Evolutionary conservation across 2,797 vertebrate species (phyloP).

Genomic region (Clarias pachynema): DNA sequence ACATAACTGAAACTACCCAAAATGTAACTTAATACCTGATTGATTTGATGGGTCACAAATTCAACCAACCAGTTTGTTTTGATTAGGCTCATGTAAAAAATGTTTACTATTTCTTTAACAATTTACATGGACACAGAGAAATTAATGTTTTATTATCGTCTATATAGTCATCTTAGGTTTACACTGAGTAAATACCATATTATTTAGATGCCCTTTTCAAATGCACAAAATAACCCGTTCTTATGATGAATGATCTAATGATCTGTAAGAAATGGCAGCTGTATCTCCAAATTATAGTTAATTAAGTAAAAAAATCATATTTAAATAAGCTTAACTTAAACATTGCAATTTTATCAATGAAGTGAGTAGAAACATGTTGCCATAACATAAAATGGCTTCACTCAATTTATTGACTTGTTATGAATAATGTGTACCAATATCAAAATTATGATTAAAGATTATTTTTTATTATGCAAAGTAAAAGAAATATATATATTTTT

Average conservation of each 20-base stretch:
- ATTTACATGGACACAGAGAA: neutral
- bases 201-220: neutral
- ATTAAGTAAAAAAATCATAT: neutral
- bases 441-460: neutral
- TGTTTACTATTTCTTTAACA: slow-evolving; percentile 28
- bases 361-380: neutral
- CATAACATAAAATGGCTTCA: neutral
- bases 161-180: slow-evolving; percentile 1
- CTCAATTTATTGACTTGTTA: neutral
- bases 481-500: neutral
- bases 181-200: slow-evolving; percentile 16
- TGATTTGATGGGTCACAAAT: neutral
- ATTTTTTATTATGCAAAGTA: neutral
- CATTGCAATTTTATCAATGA: neutral
- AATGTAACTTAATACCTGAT: no score
- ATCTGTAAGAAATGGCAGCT: slow-evolving; percentile 2
- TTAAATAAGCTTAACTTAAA: neutral
- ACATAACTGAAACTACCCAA: no score
- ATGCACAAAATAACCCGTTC: neutral
- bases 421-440: neutral
- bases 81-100: neutral
- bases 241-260: neutral
- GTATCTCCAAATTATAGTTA: neutral
- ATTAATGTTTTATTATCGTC: neutral
- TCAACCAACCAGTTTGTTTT: slow-evolving; percentile 17